A percentile compares a stretch with the other conserved stretches of the same genome.
Evolutionary conservation across 2,113 vertebrate genomes (phyloP).

Genomic region (Glaucidium brasilianum): DNA sequence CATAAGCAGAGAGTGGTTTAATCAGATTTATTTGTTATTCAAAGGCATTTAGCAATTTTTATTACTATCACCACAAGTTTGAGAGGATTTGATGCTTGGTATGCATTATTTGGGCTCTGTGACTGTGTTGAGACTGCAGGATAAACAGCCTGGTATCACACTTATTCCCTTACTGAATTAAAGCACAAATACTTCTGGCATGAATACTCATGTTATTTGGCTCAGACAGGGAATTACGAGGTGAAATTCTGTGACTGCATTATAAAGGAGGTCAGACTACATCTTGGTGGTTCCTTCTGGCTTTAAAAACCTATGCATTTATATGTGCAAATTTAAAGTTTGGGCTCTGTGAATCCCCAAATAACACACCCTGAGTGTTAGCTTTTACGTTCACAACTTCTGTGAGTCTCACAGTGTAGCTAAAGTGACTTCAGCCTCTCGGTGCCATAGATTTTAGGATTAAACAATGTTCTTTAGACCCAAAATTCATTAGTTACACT

Average conservation of each 20-base stretch:
- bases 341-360: neutral
- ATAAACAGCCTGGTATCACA: conserved; percentile 18
- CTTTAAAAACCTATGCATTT: conserved; percentile 56
- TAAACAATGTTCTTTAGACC: neutral
- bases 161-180: conserved; percentile 24
- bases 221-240: neutral
- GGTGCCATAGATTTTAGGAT: neutral
- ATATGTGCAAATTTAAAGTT: conserved; percentile 43
- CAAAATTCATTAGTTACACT: neutral
- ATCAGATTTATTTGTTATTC: conserved; percentile 62
- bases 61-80: conserved; percentile 23
- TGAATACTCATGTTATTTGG: conserved; percentile 35
- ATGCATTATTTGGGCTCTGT: conserved; percentile 7
- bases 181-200: conserved; percentile 11
- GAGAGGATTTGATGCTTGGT: neutral
- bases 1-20: conserved; percentile 41
- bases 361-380: neutral
- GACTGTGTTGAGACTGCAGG: neutral
- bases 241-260: neutral
- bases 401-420: neutral
- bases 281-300: conserved; percentile 18
- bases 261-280: neutral
- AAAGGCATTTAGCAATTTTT: conserved; percentile 49
- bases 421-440: neutral
- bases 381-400: neutral